Evolutionary conservation across 1,140 invertebrate species (phyloP).

Genomic region (Drosophila ananassae): DNA sequence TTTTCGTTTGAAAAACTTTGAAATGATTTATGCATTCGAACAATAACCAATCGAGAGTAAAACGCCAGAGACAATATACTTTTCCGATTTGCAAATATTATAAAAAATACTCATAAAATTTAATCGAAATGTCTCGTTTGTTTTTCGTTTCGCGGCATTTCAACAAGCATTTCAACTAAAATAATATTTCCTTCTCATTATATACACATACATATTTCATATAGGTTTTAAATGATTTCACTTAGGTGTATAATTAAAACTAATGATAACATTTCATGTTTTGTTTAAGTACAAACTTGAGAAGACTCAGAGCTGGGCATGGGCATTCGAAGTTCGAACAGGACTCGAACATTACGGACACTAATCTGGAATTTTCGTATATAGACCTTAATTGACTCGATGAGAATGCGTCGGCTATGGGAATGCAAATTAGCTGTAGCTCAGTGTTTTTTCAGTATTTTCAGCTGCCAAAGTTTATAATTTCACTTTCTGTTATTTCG

Average conservation of each 20-base stretch:
- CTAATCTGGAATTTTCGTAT: constrained; percentile 33
- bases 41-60: constrained; percentile 21
- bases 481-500: constrained; percentile 45
- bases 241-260: constrained; percentile 77
- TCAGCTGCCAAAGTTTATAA: constrained; percentile 40
- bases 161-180: constrained; percentile 26
- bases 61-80: constrained; percentile 20
- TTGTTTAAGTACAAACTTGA: constrained; percentile 53
- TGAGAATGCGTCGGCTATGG: constrained; percentile 27
- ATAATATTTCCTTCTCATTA: constrained; percentile 55
- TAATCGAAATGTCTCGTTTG: constrained; percentile 7
- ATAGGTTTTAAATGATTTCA: constrained; percentile 49
- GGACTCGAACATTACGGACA: constrained; percentile 26
- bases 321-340: background rate
- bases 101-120: constrained; percentile 7
- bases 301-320: constrained; percentile 65
- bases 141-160: constrained; percentile 13
- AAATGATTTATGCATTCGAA: constrained; percentile 50
- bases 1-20: constrained; percentile 13
- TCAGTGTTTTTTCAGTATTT: constrained; percentile 5
- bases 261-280: constrained; percentile 77
- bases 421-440: constrained; percentile 46
- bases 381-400: constrained; percentile 68
- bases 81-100: constrained; percentile 18
- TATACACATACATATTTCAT: constrained; percentile 67